Conservation (phyloP, 2,797 vertebrate genomes). For the Cyclopterus lumpus region DNA sequence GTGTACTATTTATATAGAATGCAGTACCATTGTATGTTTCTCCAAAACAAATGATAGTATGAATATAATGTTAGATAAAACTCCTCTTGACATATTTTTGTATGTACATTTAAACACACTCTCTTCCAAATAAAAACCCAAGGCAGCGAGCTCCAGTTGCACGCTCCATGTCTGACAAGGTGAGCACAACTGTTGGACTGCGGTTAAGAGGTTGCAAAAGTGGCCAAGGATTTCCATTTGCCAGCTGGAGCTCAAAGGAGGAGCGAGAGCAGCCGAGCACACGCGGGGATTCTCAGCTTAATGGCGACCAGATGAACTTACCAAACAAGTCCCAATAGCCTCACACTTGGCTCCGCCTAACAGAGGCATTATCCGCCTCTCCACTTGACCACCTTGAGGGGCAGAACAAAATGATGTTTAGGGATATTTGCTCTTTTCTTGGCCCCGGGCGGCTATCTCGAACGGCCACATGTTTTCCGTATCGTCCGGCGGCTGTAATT, state of each 20-base stretch:
- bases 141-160: background rate
- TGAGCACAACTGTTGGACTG: conserved; percentile 35
- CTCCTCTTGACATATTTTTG: background rate
- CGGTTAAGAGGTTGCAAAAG: conserved; percentile 47
- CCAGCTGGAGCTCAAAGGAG: conserved; percentile 59
- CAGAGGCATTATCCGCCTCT: conserved; percentile 49
- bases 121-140: conserved; percentile 6
- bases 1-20: background rate
- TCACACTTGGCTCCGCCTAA: conserved; percentile 42
- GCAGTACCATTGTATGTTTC: background rate
- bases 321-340: conserved; percentile 55
- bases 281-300: conserved; percentile 57
- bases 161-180: conserved; percentile 23
- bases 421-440: conserved; percentile 30
- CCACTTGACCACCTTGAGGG: conserved; percentile 38
- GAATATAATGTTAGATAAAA: background rate
- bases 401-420: conserved; percentile 40
- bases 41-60: background rate
- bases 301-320: conserved; percentile 64
- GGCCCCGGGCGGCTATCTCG: conserved; percentile 27
- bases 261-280: conserved; percentile 32
- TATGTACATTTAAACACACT: background rate
- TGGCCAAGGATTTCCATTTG: conserved; percentile 65
- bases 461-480: conserved; percentile 48
- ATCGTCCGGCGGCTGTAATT: conserved; percentile 26